A percentile compares a stretch with the other conserved stretches of the same genome.
Evolutionary conservation across 2,888 invertebrate species (phyloP).

Genomic region (Carabus problematicus): DNA sequence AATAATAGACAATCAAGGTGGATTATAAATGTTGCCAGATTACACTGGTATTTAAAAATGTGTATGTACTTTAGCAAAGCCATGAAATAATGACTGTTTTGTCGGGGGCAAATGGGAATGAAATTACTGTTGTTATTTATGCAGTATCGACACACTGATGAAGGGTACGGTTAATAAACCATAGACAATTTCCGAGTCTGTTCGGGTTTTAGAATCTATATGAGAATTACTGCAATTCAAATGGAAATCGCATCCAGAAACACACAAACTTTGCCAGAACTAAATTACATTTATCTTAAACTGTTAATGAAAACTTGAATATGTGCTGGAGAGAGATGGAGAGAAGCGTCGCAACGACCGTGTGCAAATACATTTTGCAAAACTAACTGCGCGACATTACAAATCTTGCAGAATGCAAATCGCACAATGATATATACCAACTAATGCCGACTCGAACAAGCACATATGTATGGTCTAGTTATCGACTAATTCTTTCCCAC

Average conservation of each 20-base stretch:
- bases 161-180: no score
- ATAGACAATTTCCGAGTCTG: no score
- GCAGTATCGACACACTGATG: no score
- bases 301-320: constrained; percentile 1
- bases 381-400: neutral
- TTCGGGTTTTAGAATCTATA: no score
- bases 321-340: neutral
- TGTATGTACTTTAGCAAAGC: constrained; percentile 1
- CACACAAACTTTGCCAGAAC: neutral
- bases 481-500: neutral
- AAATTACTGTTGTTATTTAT: no score
- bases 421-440: neutral
- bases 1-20: no score
- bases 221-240: neutral
- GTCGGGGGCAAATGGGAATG: no score
- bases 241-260: neutral
- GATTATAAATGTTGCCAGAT: no score
- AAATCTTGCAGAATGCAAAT: constrained; percentile 2
- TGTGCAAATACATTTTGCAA: no score
- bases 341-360: neutral
- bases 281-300: constrained; percentile 10
- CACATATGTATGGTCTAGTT: neutral
- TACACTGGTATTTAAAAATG: no score
- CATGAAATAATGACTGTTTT: neutral
- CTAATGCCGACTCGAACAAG: neutral